Evolutionary conservation across 2,888 invertebrate species (phyloP).

Genomic region (Melinaea marsaeus): DNA sequence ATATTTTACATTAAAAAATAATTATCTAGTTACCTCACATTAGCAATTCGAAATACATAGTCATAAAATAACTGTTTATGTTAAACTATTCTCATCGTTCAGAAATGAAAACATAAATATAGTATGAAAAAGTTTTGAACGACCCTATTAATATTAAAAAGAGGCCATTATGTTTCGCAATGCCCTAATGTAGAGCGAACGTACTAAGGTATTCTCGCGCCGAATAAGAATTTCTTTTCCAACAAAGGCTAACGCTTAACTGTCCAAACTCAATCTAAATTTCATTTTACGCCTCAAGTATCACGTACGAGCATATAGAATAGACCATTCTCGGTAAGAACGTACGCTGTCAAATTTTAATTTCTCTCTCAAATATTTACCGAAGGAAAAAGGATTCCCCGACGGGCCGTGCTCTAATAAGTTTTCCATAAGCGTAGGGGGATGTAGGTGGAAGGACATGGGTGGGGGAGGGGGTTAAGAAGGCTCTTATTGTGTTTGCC

Average conservation of each 20-base stretch:
- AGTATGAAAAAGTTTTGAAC: conserved; percentile 23
- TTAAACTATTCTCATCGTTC: conserved; percentile 16
- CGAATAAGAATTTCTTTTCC: conserved; percentile 27
- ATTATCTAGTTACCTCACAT: background rate
- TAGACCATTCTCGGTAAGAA: conserved; percentile 64
- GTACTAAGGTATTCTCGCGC: conserved; percentile 23
- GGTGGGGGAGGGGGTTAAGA: conserved; percentile 44
- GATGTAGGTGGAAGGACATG: conserved; percentile 27
- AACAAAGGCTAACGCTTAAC: conserved; percentile 31
- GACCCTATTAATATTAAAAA: conserved; percentile 30
- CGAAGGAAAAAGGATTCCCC: conserved; percentile 78
- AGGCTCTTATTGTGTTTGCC: conserved; percentile 78
- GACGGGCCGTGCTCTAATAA: conserved; percentile 76
- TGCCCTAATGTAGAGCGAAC: conserved; percentile 26
- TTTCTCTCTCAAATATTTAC: conserved; percentile 78
- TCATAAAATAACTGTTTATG: conserved; percentile 14
- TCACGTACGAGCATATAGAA: conserved; percentile 72
- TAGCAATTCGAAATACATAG: conserved; percentile 4
- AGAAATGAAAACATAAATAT: conserved; percentile 14
- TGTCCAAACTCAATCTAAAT: conserved; percentile 75
- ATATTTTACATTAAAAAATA: background rate
- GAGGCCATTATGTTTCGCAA: conserved; percentile 23
- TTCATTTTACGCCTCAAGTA: conserved; percentile 76
- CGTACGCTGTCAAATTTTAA: conserved; percentile 78
- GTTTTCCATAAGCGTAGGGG: conserved; percentile 74